These are phyloP conservation scores for Andrena trimmerana DNA, from an alignment of 2,888 invertebrate genomes.

Conservation along the genomic window DNA sequence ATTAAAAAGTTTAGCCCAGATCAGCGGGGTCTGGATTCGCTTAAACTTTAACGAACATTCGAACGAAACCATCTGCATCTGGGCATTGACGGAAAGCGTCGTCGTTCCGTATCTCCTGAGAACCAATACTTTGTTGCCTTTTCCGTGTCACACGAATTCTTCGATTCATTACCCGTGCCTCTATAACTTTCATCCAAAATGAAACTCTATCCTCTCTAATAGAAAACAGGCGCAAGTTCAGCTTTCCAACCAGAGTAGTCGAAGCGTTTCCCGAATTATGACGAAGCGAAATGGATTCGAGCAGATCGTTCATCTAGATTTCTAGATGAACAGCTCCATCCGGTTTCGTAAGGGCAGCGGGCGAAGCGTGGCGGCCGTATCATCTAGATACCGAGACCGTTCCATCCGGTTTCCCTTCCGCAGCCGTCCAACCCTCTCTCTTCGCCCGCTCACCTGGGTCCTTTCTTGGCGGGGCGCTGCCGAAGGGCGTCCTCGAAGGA, in stretches of 20 bases:
- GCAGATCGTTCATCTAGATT: constrained; percentile 31
- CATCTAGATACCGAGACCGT: constrained; percentile 68
- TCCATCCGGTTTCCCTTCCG: constrained; percentile 69
- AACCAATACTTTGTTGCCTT: too few species aligned
- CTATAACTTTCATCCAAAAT: too few species aligned
- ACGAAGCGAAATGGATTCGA: neutral
- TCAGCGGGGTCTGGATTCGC: neutral
- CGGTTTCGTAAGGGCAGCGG: constrained; percentile 76
- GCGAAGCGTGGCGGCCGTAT: constrained; percentile 71
- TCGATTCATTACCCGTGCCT: too few species aligned
- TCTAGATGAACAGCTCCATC: constrained; percentile 74
- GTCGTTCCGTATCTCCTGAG: neutral
- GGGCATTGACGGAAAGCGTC: constrained; percentile 16
- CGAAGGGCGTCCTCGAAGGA: constrained; percentile 37
- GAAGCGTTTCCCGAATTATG: too few species aligned
- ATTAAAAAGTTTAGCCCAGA: constrained; percentile 40
- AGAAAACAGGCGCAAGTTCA: too few species aligned
- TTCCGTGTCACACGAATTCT: too few species aligned
- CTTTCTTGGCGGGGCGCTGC: constrained; percentile 21
- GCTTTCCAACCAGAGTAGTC: too few species aligned
- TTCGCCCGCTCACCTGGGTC: constrained; percentile 21
- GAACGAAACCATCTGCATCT: neutral
- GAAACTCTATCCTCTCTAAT: too few species aligned
- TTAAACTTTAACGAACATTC: constrained; percentile 12
- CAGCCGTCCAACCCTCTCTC: constrained; percentile 17